phyloP scores from a whole-genome alignment of 2,888 invertebrate species.

The Mechanitis mazaeus region DNA sequence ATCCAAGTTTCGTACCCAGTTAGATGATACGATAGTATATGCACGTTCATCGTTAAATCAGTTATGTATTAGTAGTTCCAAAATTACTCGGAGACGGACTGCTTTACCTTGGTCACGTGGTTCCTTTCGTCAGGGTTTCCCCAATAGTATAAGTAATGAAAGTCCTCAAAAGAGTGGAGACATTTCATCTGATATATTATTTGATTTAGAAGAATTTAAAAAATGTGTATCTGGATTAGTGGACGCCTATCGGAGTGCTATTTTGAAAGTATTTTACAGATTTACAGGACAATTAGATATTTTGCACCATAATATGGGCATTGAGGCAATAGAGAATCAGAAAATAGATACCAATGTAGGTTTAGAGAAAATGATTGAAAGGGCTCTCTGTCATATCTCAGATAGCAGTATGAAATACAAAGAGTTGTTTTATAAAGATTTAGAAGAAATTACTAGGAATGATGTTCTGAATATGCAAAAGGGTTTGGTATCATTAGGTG shows the following conservation, averaged over 20 bases:
- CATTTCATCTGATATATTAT: constrained; percentile 22
- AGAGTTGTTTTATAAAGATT: constrained; percentile 10
- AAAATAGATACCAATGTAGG: constrained; percentile 1
- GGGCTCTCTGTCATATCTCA: constrained; percentile 13
- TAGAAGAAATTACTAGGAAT: constrained; percentile 26
- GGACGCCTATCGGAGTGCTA: constrained; percentile 47
- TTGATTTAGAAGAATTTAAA: constrained; percentile 38
- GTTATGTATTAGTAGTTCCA: constrained; percentile 40
- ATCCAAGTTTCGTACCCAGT: constrained; percentile 45
- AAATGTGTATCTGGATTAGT: constrained; percentile 42
- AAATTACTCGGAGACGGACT: constrained; percentile 31
- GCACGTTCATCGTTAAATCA: constrained; percentile 51
- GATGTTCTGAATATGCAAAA: constrained; percentile 45
- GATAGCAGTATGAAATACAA: constrained; percentile 10
- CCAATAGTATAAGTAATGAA: constrained; percentile 29
- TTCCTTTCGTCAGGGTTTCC: constrained; percentile 26
- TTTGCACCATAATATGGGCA: constrained; percentile 36
- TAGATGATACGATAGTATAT: constrained; percentile 41
- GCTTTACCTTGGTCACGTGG: constrained; percentile 35
- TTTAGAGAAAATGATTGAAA: constrained; percentile 13
- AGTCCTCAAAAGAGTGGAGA: constrained; percentile 21
- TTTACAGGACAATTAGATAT: constrained; percentile 43
- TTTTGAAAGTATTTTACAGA: constrained; percentile 40
- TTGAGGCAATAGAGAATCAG: constrained; percentile 4
- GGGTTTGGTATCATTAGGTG: constrained; percentile 47